These are phyloP conservation scores for Phengaris alcon DNA, from an alignment of 2,888 invertebrate genomes.

Conservation along the genomic window DNA sequence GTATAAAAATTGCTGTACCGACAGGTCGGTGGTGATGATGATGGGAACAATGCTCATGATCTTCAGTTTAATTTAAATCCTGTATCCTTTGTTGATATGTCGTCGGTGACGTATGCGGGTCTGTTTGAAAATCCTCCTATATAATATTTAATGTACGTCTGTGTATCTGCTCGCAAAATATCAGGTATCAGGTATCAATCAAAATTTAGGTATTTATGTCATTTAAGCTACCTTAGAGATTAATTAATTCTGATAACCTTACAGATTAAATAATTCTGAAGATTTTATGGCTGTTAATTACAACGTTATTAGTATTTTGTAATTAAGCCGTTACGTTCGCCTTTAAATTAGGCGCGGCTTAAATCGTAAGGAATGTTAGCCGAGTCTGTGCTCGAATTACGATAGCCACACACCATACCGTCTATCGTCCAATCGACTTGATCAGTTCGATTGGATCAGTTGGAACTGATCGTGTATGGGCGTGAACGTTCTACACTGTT, in stretches of 20 bases:
- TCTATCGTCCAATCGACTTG: too few relatives aligned
- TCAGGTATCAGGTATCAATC: too few relatives aligned
- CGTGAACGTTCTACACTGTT: too few relatives aligned
- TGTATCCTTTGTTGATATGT: background rate
- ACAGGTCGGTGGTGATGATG: background rate
- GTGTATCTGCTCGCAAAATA: background rate
- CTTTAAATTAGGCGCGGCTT: background rate
- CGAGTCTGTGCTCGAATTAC: background rate
- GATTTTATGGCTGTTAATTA: background rate
- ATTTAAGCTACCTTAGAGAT: background rate
- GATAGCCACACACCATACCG: background rate
- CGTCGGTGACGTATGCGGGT: background rate
- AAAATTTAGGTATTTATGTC: too few relatives aligned
- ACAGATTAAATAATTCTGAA: background rate
- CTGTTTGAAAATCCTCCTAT: background rate
- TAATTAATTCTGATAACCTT: background rate
- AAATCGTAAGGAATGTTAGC: conserved; percentile 3
- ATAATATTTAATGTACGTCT: background rate
- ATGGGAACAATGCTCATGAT: background rate
- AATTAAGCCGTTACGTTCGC: background rate
- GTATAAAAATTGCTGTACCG: too few relatives aligned
- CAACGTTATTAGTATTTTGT: conserved; percentile 6
- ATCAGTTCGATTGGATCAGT: too few relatives aligned
- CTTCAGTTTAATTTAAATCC: background rate
- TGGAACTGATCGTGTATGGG: too few relatives aligned